Evolutionary conservation across 1,140 invertebrate species (phyloP).

Genomic region (Radopholus similis): DNA sequence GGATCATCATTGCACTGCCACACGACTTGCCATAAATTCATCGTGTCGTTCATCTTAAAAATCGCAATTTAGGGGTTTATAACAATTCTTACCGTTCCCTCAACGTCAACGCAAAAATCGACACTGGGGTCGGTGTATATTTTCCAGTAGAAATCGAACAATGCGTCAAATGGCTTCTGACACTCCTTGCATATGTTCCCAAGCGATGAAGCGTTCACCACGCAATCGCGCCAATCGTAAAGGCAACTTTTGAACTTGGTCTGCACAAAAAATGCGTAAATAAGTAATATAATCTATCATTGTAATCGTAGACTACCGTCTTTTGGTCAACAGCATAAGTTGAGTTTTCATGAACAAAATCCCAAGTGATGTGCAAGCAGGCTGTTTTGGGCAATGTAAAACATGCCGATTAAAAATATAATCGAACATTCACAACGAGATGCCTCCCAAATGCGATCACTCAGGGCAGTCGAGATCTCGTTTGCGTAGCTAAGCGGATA

Average conservation of each 20-base stretch:
- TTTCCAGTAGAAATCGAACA: constrained; percentile 52
- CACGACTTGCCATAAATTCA: constrained; percentile 50
- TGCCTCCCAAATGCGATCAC: constrained; percentile 44
- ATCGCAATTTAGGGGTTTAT: not conserved
- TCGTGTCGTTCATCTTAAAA: constrained; percentile 51
- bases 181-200: constrained; percentile 30
- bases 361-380: constrained; percentile 43
- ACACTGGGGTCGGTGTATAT: constrained; percentile 50
- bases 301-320: constrained; percentile 17
- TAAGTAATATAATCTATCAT: not conserved
- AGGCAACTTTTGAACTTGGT: constrained; percentile 25
- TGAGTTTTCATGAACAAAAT: constrained; percentile 34
- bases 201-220: constrained; percentile 32
- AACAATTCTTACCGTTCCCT: not conserved
- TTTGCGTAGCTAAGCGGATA: constrained; percentile 12
- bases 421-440: constrained; percentile 43
- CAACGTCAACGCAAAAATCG: constrained; percentile 13
- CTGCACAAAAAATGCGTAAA: not conserved
- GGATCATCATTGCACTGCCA: constrained; percentile 43
- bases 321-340: constrained; percentile 32
- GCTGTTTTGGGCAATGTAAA: constrained; percentile 35
- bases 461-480: constrained; percentile 14
- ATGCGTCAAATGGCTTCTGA: constrained; percentile 35
- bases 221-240: constrained; percentile 38
- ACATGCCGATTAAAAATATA: not conserved